Conservation (phyloP, 1,140 invertebrate species). For the Aphis craccivora region DNA sequence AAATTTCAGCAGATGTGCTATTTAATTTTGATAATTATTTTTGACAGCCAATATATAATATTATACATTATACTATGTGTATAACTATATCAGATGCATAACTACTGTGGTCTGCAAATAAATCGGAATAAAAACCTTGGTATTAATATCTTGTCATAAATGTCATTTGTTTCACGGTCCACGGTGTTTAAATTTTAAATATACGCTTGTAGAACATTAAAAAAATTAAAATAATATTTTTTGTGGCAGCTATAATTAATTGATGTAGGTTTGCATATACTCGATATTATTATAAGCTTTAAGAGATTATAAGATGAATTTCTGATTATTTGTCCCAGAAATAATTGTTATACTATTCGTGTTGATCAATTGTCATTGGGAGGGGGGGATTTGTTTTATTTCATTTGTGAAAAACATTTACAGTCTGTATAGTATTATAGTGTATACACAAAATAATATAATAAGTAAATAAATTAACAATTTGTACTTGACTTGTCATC, state of each 20-base stretch:
- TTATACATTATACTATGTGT: neutral
- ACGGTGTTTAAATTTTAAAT: slow-evolving; percentile 1
- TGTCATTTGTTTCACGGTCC: neutral
- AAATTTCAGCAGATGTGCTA: neutral
- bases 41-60: neutral
- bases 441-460: too few relatives aligned
- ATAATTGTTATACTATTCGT: neutral
- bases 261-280: neutral
- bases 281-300: neutral
- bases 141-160: slow-evolving; percentile 3
- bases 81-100: neutral
- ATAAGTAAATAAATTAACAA: too few relatives aligned
- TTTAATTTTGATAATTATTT: neutral
- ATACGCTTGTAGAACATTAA: neutral
- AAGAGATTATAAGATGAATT: neutral
- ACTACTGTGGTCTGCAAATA: neutral
- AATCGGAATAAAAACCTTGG: neutral
- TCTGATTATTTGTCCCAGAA: neutral
- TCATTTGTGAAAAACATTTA: too few relatives aligned
- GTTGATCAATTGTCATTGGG: neutral
- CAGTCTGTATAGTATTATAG: too few relatives aligned
- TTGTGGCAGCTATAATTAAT: neutral
- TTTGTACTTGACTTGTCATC: too few relatives aligned
- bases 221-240: neutral
- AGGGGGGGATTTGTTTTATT: neutral